Evolutionary conservation across 2,797 vertebrate species (phyloP).

Genomic region (Anisognathus igniventris): DNA sequence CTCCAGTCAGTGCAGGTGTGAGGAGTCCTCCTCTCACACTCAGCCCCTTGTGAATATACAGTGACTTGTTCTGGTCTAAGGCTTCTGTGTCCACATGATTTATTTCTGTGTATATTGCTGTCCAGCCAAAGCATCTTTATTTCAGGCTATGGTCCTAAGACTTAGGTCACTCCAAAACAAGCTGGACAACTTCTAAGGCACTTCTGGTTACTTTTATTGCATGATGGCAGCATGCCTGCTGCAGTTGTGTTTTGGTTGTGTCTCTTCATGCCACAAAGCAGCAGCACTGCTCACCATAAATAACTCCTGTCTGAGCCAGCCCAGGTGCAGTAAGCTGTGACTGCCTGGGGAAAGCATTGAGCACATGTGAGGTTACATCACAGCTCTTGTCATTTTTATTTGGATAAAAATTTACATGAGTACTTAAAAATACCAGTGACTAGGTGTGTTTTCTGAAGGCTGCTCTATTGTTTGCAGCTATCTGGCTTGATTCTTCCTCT

Average conservation of each 20-base stretch:
- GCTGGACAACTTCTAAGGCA: neutral
- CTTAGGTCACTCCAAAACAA: neutral
- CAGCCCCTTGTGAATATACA: neutral
- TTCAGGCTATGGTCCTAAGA: neutral
- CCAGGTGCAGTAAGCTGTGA: neutral
- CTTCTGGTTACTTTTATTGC: neutral
- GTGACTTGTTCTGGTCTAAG: neutral
- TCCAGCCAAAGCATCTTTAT: neutral
- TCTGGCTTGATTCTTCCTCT: neutral
- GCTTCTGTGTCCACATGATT: neutral
- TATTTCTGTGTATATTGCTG: neutral
- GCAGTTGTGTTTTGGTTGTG: accelerated
- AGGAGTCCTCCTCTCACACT: neutral
- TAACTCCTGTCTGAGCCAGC: neutral
- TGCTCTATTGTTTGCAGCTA: neutral
- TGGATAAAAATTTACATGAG: neutral
- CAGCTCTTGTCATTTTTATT: neutral
- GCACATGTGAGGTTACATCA: neutral
- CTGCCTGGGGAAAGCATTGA: neutral
- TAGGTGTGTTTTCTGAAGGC: neutral
- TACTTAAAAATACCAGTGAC: neutral
- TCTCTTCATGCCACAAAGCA: neutral
- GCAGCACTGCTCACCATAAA: neutral
- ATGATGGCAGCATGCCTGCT: neutral
- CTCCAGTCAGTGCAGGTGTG: neutral